Conservation (phyloP, 2,113 vertebrate genomes). For the Thamnophis sirtalis region DNA sequence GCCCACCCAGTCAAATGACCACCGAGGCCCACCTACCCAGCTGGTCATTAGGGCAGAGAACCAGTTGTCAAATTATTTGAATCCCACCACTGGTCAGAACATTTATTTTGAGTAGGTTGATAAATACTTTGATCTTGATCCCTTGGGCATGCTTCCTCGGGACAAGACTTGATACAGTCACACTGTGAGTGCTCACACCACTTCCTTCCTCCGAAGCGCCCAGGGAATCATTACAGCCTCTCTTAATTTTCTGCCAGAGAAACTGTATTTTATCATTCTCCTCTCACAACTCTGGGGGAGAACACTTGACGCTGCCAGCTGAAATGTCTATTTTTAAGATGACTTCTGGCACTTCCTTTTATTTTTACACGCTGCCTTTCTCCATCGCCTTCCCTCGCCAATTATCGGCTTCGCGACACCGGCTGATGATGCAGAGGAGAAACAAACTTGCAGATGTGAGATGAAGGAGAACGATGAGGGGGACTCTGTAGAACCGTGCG, state of each 20-base stretch:
- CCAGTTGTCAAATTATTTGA: too few relatives aligned
- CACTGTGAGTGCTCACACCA: rapidly evolving
- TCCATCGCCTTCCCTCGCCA: not conserved
- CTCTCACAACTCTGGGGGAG: not conserved
- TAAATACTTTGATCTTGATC: not conserved
- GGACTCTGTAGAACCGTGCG: not conserved
- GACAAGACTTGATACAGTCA: not conserved
- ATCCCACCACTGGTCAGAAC: too few relatives aligned
- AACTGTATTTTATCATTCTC: not conserved
- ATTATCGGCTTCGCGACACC: not conserved
- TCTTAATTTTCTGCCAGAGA: not conserved
- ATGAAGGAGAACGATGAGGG: not conserved
- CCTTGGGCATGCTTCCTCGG: not conserved
- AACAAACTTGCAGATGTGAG: not conserved
- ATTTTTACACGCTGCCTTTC: not conserved
- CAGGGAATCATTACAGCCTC: too few relatives aligned
- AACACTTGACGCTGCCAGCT: not conserved
- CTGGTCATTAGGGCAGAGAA: too few relatives aligned
- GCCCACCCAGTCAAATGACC: too few relatives aligned
- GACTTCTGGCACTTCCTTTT: not conserved
- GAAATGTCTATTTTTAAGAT: slow-evolving; percentile 2
- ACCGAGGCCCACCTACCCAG: too few relatives aligned
- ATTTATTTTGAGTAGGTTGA: not conserved
- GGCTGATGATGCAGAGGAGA: not conserved
- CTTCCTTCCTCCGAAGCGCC: not conserved